Evolutionary conservation across 2,888 invertebrate species (phyloP).

Genomic region (Callyntrura sp.): DNA sequence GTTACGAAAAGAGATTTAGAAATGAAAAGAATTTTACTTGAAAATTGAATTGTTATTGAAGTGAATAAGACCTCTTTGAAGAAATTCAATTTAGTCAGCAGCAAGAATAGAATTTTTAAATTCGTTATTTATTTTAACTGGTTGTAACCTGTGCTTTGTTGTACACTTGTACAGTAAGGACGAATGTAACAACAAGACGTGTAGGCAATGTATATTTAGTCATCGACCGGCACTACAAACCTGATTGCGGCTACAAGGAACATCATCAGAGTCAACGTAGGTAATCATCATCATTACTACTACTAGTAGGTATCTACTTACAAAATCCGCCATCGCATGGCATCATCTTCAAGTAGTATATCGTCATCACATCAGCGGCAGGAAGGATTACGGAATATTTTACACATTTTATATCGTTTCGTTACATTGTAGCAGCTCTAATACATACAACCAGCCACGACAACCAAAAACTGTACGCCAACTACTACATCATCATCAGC

Average conservation of each 20-base stretch:
- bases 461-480: background rate
- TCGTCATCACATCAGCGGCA: constrained; percentile 36
- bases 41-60: constrained; percentile 54
- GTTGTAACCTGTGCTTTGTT: background rate
- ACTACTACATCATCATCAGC: constrained; percentile 2
- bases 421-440: constrained; percentile 5
- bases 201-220: constrained; percentile 10
- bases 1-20: background rate
- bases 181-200: constrained; percentile 19
- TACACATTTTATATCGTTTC: constrained; percentile 52
- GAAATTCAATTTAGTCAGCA: constrained; percentile 30
- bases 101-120: background rate
- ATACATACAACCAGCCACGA: background rate
- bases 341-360: constrained; percentile 20
- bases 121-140: constrained; percentile 23
- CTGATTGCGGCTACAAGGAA: constrained; percentile 17
- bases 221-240: background rate
- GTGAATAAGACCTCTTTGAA: background rate
- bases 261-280: constrained; percentile 1
- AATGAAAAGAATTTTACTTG: constrained; percentile 17
- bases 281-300: background rate
- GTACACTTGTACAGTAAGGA: too few species aligned
- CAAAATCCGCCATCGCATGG: constrained; percentile 15
- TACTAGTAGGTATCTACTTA: background rate
- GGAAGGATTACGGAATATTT: constrained; percentile 57